Evolutionary conservation across 2,113 vertebrate species (phyloP), one percentile per base, ranked within the genome.

Genomic region (Gorsachius goisagi): DNA sequence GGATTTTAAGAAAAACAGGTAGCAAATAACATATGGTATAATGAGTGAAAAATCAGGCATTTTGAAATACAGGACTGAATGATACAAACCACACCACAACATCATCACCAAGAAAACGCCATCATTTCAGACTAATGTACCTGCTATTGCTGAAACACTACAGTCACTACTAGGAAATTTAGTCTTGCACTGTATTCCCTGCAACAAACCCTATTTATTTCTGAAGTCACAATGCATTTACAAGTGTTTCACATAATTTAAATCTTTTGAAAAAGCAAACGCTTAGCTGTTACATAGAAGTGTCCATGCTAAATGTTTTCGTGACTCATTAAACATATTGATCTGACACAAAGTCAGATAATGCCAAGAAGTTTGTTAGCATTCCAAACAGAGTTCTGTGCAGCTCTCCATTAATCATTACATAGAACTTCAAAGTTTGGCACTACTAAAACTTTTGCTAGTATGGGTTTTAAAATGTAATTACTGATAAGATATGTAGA

Each of bases 301-400:
- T 41, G 69, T 94, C 88, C 80, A 39, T 14, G 55, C 67, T 78
- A 82, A 97, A 93, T 66, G 90, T 81, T 96, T 96, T 84, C 30
- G 75, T 12, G 84, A 76, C 92, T 97, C 96, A 93, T 95, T 91
- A 96, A 97, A 95, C 82, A 97, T 75, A 96, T 4, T 78, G 82
- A 96, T 91, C 95, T 97, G 97, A 97, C 97, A 98, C 63, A 22
- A 67, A 85, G 72, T 53, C 87, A 97, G 95, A 96, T 95, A 96
- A 96, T 95, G 92, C 95, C 95, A 82, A 93, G 74, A 89, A 93
- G 79, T 91, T 86, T 91, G 97, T 96, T 96, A 97, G 85, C 97
- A 93, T 95, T 97, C 81, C 91, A 87, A 72, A 92, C 68, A 80
- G 87, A 92, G 72, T 81, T 77, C 94, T 94, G 18, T 82, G 93